These are phyloP conservation scores for Cyphomyrus discorhynchus DNA, from an alignment of 2,113 vertebrate species.

Conservation along the genomic window DNA sequence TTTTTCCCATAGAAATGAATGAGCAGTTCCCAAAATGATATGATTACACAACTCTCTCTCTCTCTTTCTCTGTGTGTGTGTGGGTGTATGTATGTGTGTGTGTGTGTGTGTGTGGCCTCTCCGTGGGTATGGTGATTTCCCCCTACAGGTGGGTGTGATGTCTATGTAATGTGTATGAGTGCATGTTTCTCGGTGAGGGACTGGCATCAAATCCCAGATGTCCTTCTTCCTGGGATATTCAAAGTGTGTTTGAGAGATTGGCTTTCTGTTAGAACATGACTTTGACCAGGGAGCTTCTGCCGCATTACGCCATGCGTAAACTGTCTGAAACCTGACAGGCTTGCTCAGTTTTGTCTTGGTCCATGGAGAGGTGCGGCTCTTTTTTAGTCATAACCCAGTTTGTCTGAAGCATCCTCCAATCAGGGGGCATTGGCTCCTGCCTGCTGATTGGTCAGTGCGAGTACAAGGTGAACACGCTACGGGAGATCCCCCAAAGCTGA, in stretches of 20 bases:
- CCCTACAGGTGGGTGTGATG: neutral
- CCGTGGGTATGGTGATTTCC: neutral
- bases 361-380: neutral
- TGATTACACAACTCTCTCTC: too few relatives aligned
- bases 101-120: neutral
- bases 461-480: neutral
- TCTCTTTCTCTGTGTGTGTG: neutral
- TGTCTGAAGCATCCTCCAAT: neutral
- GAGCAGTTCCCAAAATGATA: too few relatives aligned
- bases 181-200: neutral
- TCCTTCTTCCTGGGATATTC: neutral
- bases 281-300: neutral
- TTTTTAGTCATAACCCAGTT: neutral
- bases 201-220: neutral
- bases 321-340: neutral
- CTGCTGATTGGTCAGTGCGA: neutral
- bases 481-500: neutral
- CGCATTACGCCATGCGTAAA: neutral
- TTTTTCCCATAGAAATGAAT: too few relatives aligned
- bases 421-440: neutral
- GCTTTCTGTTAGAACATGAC: neutral
- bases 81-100: neutral
- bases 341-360: neutral
- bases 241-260: neutral
- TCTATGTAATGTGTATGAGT: neutral